phyloP scores from a whole-genome alignment of 1,140 invertebrate species.

The Mamestra configurata region DNA sequence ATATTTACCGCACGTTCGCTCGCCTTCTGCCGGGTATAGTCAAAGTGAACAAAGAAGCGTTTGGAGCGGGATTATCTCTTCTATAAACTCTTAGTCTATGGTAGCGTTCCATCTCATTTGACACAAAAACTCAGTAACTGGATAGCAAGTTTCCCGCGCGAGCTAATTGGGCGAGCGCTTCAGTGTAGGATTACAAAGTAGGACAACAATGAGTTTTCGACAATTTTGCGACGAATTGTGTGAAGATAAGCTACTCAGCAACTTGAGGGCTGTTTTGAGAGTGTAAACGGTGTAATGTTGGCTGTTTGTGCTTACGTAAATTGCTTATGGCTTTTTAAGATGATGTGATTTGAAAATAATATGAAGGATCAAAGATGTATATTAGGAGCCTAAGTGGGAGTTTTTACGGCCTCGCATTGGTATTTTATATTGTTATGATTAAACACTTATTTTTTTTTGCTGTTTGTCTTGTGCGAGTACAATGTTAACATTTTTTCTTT shows the following conservation, averaged over 20 bases:
- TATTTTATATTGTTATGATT: no score
- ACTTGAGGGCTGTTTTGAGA: background rate
- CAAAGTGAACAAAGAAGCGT: no score
- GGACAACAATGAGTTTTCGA: conserved; percentile 56
- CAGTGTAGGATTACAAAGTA: conserved; percentile 70
- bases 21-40: no score
- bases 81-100: background rate
- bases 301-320: background rate
- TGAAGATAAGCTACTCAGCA: background rate
- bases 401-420: no score
- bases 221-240: conserved; percentile 14
- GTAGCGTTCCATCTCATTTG: conserved; percentile 54
- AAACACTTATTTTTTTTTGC: no score
- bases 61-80: background rate
- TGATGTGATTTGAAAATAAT: background rate
- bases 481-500: no score
- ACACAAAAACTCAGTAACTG: conserved; percentile 75
- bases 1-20: no score
- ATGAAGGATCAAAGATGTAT: background rate
- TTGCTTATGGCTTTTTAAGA: conserved; percentile 2
- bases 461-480: no score
- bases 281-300: background rate
- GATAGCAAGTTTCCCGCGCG: conserved; percentile 72
- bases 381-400: no score
- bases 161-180: conserved; percentile 74